Conservation (phyloP, 1,140 invertebrate genomes). For the Triops longicaudatus region DNA sequence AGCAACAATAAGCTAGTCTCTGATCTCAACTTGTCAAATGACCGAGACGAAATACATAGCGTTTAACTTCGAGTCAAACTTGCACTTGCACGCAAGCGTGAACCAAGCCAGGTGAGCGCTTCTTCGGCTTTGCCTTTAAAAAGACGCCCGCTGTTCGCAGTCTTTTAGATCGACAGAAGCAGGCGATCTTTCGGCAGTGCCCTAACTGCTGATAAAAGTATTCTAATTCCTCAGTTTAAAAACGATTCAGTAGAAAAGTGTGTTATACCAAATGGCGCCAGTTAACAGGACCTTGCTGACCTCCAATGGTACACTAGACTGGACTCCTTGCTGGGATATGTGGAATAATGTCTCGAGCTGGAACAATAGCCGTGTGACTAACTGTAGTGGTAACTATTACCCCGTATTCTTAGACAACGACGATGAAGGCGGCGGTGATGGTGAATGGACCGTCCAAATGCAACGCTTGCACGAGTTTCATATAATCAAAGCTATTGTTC, state of each 20-base stretch:
- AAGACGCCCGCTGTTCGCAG: too few species aligned
- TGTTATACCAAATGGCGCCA: not conserved
- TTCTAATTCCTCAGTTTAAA: not conserved
- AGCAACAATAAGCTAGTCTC: not conserved
- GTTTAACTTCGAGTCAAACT: not conserved
- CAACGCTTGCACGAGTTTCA: conserved; percentile 30
- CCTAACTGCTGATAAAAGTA: not conserved
- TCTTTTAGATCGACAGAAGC: too few species aligned
- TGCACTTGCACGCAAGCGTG: too few species aligned
- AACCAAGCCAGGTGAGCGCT: too few species aligned
- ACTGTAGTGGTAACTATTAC: not conserved
- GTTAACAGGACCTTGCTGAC: not conserved
- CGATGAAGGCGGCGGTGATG: not conserved
- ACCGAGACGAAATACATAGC: not conserved
- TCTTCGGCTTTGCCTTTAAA: too few species aligned
- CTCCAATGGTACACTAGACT: not conserved
- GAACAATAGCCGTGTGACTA: not conserved
- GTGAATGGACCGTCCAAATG: conserved; percentile 22
- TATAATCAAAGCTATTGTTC: conserved; percentile 29
- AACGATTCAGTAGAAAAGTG: not conserved
- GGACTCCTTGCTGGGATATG: not conserved
- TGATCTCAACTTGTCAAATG: not conserved
- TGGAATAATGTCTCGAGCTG: not conserved
- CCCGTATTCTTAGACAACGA: not conserved
- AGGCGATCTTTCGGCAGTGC: too few species aligned